Evolutionary conservation across 2,797 vertebrate genomes (phyloP).

Genomic region (Phaenicophaeus curvirostris): DNA sequence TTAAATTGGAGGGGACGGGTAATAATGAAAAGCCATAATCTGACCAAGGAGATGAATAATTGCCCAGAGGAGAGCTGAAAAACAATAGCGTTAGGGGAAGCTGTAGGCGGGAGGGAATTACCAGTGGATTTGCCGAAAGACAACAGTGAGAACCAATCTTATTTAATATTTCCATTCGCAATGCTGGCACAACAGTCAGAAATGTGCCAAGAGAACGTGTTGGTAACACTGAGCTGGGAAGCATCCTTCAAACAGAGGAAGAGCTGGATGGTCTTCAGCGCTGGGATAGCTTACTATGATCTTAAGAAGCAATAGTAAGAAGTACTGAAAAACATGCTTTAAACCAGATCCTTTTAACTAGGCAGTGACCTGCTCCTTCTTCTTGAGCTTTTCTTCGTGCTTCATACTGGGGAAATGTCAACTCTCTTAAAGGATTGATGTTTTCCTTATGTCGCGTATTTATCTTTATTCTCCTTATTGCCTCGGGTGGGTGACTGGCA

Average conservation of each 20-base stretch:
- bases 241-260: not conserved
- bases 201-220: rapidly evolving
- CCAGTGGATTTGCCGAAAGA: not conserved
- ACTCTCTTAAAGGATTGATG: not conserved
- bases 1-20: not conserved
- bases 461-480: not conserved
- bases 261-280: not conserved
- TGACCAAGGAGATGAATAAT: not conserved
- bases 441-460: not conserved
- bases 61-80: not conserved
- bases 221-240: rapidly evolving
- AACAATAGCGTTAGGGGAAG: not conserved
- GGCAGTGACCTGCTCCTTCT: not conserved
- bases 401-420: not conserved
- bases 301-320: not conserved
- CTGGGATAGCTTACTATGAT: rapidly evolving
- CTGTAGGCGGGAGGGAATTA: not conserved
- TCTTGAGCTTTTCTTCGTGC: not conserved
- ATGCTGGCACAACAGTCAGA: not conserved
- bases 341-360: not conserved
- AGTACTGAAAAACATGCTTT: not conserved
- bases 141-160: not conserved
- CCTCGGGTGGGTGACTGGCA: not conserved
- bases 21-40: not conserved
- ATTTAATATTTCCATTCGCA: not conserved